A percentile compares a stretch with the other conserved stretches of the same genome.
Evolutionary conservation across 2,113 vertebrate genomes (phyloP).

Genomic region (Excalfactoria chinensis): DNA sequence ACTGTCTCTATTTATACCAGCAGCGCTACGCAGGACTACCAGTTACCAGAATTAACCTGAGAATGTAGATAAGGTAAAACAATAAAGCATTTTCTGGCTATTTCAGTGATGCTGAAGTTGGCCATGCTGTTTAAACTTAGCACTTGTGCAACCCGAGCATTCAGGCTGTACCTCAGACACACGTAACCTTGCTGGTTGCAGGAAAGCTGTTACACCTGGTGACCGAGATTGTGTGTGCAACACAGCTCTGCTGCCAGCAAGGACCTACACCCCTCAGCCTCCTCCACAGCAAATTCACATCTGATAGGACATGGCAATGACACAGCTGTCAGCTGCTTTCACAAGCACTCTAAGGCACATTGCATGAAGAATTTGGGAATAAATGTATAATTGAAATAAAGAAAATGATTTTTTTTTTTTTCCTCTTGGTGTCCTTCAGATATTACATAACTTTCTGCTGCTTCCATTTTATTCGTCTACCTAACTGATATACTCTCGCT

Average conservation of each 20-base stretch:
- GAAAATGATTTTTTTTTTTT: not conserved
- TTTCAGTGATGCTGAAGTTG: not conserved
- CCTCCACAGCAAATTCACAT: accelerated
- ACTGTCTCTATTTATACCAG: not conserved
- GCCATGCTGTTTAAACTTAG: accelerated
- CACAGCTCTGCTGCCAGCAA: not conserved
- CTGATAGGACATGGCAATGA: not conserved
- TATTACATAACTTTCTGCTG: not conserved
- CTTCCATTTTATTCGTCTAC: not conserved
- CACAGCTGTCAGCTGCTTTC: not conserved
- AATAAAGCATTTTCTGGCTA: not conserved
- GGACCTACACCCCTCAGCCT: not conserved
- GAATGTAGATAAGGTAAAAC: not conserved
- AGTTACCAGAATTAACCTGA: not conserved
- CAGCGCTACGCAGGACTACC: not conserved
- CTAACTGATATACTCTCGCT: not conserved
- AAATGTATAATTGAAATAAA: not conserved
- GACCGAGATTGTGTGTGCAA: not conserved
- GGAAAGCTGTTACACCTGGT: not conserved
- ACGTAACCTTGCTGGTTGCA: not conserved
- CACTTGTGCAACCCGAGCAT: not conserved
- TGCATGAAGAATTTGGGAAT: not conserved
- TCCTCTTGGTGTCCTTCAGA: not conserved
- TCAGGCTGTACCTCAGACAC: not conserved
- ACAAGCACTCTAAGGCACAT: not conserved